A percentile compares a stretch with the other conserved stretches of the same genome.
These are phyloP conservation scores for Leguminivora glycinivorella DNA, from an alignment of 1,140 invertebrate genomes.

Conservation along the genomic window DNA sequence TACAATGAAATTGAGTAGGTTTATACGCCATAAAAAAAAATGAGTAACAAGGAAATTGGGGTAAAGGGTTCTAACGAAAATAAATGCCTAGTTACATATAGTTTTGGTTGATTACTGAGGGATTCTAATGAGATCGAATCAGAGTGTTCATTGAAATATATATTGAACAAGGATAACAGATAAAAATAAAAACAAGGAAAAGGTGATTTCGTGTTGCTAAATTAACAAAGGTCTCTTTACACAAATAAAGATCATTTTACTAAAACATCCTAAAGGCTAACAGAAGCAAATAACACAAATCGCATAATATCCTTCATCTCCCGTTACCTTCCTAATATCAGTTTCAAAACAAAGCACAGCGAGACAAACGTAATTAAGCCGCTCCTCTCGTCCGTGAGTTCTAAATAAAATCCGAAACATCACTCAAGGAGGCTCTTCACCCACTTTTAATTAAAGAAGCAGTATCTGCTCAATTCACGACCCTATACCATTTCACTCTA, in stretches of 20 bases:
- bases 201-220: not conserved
- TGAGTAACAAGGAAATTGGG: too few relatives aligned
- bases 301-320: slow-evolving; percentile 12
- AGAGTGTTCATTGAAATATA: too few relatives aligned
- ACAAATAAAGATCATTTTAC: not conserved
- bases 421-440: slow-evolving; percentile 32
- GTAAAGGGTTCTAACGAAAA: too few relatives aligned
- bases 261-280: not conserved
- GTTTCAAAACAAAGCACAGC: slow-evolving; percentile 15
- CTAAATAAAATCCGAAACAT: slow-evolving; percentile 42
- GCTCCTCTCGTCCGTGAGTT: not conserved
- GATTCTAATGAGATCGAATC: not conserved
- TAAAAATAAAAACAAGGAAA: not conserved
- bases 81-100: too few relatives aligned
- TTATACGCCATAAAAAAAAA: too few relatives aligned
- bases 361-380: slow-evolving; percentile 24
- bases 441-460: slow-evolving; percentile 58
- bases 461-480: slow-evolving; percentile 34
- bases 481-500: slow-evolving; percentile 44
- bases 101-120: not conserved
- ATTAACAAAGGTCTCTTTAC: not conserved
- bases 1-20: too few relatives aligned
- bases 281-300: slow-evolving; percentile 3
- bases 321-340: slow-evolving; percentile 14
- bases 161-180: not conserved